Base-by-base conservation (phyloP, 1,140 invertebrate species). In the Bombus balteatus region DNA sequence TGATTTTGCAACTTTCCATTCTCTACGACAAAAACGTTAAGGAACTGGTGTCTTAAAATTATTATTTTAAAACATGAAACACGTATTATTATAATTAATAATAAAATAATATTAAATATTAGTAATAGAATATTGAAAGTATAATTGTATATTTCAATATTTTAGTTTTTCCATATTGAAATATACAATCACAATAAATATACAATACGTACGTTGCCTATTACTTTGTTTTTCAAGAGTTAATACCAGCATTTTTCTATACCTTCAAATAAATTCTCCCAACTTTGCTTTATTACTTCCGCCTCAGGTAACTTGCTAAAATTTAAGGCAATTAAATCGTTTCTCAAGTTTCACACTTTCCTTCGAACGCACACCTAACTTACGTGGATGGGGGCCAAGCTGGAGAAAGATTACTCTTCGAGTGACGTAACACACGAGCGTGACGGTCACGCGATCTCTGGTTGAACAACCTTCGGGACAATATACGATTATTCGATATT, bases 401-500 rank as follows among this genome's bases (percentile, higher is more conserved):
- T 66, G 18, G 34, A 32, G 10, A 87, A 22, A n/a, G 75, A 80
- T 77, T 81, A 83, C 70, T 71, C 70, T 34, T 66, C 66, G 34
- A 81, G 74, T 39, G 66, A 88, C 84, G 47, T 62, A 62, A 59
- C 66, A 25, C 28, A 53, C 18, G 59, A 77, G 57, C 75, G 75
- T 76, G 80, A 37, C 66, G 18, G 59, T 90, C 81, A 87, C 74
- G 89, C 89, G 88, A 87, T 82, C 57, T 62, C 53, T 81, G 68
- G 72, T 86, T 72, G 80, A 86, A 75, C 65, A 86, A 86, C 85
- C 73, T 86, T 72, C 62, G 39, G n/a, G 25, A 85, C 86, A 70
- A 85, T 81, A 53, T 82, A 85, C 82, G 43, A 79, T 71, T 68
- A 76, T 82, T 89, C 83, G 85, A 82, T 75, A 82, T 87, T 89